Evolutionary conservation across 2,888 invertebrate genomes (phyloP), one percentile per base, ranked within the genome.

Genomic region (Ecdyonurus torrentis): DNA sequence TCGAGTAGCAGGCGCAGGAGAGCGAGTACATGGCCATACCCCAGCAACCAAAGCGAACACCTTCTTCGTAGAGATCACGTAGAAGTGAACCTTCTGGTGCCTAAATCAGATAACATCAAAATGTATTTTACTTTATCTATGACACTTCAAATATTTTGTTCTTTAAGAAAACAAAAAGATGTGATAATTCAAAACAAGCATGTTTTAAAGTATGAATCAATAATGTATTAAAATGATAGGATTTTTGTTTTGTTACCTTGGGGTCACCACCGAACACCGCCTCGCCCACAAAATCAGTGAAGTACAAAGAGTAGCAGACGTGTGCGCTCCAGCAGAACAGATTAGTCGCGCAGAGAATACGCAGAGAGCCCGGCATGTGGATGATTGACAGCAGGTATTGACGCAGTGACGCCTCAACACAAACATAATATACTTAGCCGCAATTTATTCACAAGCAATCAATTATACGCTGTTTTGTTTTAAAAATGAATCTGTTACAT

Each of bases 251-350:
- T 74, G 76, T 77, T 73, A 86, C 88, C 72, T 82, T 83, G n/a
- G 91, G 92, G 76, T 90, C 82, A 0, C 93, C 93, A n/a, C 82
- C 81, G 72, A 88, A 94, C 20, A 93, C 91, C 15, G 90, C 86
- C 75, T 94, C 91, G 0, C 91, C 93, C 1, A 93, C 96, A 71
- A 95, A 97, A 76, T 96, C 95, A 0, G 96, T 97, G 74, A 97
- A 96, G 75, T 95, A 96, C 3, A 97, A 78, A 0, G 95, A 95
- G 73, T 96, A 97, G 74, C 95, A 95, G 58, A 97, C 94, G 69
- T 97, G 89, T 0, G 95, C 92, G 94, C 95, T 96, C 96, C 96
- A 97, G 72, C 94, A 95, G 76, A 96, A 96, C 50, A 96, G 79
- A 77, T 96, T 96, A 18, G 96, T 96, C 66, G 94, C 73, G 71